These are phyloP conservation scores for Patella caerulea DNA, from an alignment of 2,888 invertebrate species.

Conservation along the genomic window DNA sequence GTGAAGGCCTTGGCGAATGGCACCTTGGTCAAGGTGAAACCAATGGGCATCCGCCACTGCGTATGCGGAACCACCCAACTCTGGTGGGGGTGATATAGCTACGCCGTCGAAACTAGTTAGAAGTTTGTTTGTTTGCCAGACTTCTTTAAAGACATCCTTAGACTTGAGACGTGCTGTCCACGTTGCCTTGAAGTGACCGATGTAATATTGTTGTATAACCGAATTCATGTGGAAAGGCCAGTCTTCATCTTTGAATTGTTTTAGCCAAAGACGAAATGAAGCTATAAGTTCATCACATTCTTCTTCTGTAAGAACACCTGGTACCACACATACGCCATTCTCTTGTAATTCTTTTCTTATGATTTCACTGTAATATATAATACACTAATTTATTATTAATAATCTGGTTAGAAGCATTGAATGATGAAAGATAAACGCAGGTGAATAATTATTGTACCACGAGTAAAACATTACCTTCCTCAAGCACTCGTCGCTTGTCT, in stretches of 20 bases:
- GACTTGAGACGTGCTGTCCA: conserved; percentile 46
- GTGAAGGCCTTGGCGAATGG: conserved; percentile 45
- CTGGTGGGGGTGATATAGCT: conserved; percentile 53
- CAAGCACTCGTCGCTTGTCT: no score
- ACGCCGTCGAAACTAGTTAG: conserved; percentile 56
- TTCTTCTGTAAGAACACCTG: conserved; percentile 26
- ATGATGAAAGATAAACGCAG: no score
- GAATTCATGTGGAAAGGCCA: conserved; percentile 34
- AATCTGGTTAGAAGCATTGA: not conserved
- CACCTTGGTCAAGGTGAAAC: conserved; percentile 55
- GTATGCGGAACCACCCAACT: conserved; percentile 36
- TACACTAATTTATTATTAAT: not conserved
- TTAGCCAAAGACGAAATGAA: conserved; percentile 32
- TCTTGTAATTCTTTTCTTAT: conserved; percentile 28
- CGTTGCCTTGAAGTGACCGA: conserved; percentile 43
- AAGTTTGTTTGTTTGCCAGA: conserved; percentile 59
- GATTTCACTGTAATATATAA: conserved; percentile 11
- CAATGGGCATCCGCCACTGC: conserved; percentile 29
- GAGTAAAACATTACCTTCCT: no score
- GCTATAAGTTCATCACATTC: conserved; percentile 31
- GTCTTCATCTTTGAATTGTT: conserved; percentile 22
- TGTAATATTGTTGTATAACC: conserved; percentile 44
- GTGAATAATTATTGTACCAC: no score
- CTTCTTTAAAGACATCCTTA: conserved; percentile 46
- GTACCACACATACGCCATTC: conserved; percentile 34